Evolutionary conservation across 2,113 vertebrate genomes (phyloP), one percentile per base, ranked within the genome.

Genomic region (Tragelaphus strepsiceros): DNA sequence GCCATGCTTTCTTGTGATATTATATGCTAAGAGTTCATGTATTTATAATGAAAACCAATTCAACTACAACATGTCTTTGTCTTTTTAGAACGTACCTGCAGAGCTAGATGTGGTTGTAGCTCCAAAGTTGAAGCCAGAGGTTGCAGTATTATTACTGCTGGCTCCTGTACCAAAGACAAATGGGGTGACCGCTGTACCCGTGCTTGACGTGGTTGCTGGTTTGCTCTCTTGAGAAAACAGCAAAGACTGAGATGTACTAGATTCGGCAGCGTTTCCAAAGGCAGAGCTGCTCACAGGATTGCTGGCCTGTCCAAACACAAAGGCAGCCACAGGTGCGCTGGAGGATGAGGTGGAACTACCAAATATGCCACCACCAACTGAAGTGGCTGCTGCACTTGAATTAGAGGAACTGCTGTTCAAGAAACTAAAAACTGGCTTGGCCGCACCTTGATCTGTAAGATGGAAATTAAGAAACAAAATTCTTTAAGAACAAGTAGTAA

Each of bases 141-240:
- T 95, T 62, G 99, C 95, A n/a, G 99, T 74, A n/a, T 21, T 99
- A 92, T 97, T 98, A 54, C 97, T 97, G 92, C 92, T 96, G 90
- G 98, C 95, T 90, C 98, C 97, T 0, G 98, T 98, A 22, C 99
- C 99, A 56, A 99, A 99, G 46, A 99, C 93, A 97, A 99, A 99
- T 0, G 99, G 99, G 64, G 98, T 97, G 71, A 98, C 95, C 12
- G 99, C 95, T 16, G 98, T 62, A 0, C 98, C 94, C 67, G 98
- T 97, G 53, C 99, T 98, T 43, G 54, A 98, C 97, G 96, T 99
- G 28, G 99, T 77, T 7, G 98, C 87, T 96, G 99, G 98, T 97
- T 99, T 99, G 98, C 98, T 99, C 85, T 99, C 99, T 98, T 99
- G 99, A 93, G 99, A 98, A 91, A 99, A 99, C 17, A 99, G 94